Percentiles rank a stretch among this genome's conserved stretches.
These are phyloP conservation scores for Lithophane semibrunnea DNA, from an alignment of 2,888 invertebrate genomes.

Conservation along the genomic window DNA sequence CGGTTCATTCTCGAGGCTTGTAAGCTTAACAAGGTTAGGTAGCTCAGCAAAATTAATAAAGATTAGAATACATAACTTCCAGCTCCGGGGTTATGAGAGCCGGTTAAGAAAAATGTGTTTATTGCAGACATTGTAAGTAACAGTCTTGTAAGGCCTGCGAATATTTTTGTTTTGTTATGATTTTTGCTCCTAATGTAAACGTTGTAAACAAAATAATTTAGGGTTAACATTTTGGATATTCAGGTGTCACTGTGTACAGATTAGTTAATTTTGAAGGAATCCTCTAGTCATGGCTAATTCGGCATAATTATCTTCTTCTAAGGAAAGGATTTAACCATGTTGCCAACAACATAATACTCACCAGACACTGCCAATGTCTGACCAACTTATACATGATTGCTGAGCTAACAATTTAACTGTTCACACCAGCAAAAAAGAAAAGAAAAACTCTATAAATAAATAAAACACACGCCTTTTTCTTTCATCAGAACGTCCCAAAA, in stretches of 20 bases:
- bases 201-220: background rate
- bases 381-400: background rate
- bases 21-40: constrained; percentile 54
- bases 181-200: constrained; percentile 4
- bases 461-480: constrained; percentile 20
- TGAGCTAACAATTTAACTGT: background rate
- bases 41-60: constrained; percentile 51
- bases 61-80: constrained; percentile 61
- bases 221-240: background rate
- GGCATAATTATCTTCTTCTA: background rate
- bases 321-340: background rate
- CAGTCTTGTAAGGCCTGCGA: background rate
- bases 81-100: constrained; percentile 46
- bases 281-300: background rate
- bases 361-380: background rate
- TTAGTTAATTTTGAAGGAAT: background rate
- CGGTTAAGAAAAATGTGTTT: constrained; percentile 48
- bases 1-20: constrained; percentile 56
- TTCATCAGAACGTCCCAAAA: constrained; percentile 41
- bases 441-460: constrained; percentile 8
- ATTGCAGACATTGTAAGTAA: constrained; percentile 31
- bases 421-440: background rate
- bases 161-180: constrained; percentile 26
- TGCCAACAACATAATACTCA: background rate
- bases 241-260: background rate